These are phyloP conservation scores for Danionella cerebrum DNA, from an alignment of 2,113 vertebrate genomes.

Conservation along the genomic window DNA sequence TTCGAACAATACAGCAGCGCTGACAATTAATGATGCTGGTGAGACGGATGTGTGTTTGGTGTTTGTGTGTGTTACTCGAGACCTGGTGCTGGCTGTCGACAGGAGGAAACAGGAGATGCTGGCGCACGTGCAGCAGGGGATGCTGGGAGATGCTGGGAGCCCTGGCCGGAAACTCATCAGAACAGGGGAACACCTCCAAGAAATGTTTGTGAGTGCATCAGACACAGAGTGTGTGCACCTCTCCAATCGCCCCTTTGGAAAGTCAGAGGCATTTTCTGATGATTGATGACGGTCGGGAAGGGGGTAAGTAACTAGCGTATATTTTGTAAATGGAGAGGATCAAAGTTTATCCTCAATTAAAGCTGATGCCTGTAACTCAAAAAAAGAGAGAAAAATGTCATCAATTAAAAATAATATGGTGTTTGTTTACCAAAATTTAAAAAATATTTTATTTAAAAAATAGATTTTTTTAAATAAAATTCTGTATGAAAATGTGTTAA, in stretches of 20 bases:
- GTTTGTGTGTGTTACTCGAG: not conserved
- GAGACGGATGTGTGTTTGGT: not conserved
- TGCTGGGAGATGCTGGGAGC: constrained; percentile 54
- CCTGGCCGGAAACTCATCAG: constrained; percentile 59
- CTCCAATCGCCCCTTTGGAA: constrained; percentile 25
- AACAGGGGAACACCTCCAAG: constrained; percentile 56
- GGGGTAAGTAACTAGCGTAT: constrained; percentile 47
- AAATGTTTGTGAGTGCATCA: constrained; percentile 31
- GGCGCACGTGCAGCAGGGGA: constrained; percentile 55
- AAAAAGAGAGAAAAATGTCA: too few relatives aligned
- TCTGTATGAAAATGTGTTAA: too few relatives aligned
- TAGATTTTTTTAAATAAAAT: too few relatives aligned
- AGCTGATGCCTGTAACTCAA: too few relatives aligned
- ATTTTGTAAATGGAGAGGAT: constrained; percentile 49
- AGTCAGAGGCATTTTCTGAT: constrained; percentile 40
- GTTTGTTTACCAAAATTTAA: too few relatives aligned
- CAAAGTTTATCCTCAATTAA: too few relatives aligned
- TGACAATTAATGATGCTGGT: not conserved
- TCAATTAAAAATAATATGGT: too few relatives aligned
- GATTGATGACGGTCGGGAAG: constrained; percentile 49
- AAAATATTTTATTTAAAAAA: too few relatives aligned
- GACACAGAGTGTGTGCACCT: constrained; percentile 13
- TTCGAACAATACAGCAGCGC: not conserved
- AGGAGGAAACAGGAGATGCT: constrained; percentile 56
- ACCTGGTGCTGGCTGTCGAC: too few relatives aligned